Evolutionary conservation across 53 echinoderm and acorn worm species (phyloP).

Genomic region (Paracentrotus lividus): DNA sequence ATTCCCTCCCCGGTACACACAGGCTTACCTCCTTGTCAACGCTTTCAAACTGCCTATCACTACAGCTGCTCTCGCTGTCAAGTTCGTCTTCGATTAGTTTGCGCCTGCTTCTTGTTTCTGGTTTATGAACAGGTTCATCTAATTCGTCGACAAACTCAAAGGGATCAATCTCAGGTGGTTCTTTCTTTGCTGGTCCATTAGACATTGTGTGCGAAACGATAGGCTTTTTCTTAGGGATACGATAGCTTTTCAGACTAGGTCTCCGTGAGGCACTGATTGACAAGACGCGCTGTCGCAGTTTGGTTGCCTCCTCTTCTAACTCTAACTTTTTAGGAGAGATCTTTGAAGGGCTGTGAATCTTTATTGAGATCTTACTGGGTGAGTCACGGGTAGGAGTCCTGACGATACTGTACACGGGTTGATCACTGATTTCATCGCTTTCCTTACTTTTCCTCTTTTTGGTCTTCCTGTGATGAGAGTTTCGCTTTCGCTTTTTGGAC

Average conservation of each 20-base stretch:
- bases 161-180: constrained; percentile 46
- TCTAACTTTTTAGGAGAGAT: constrained; percentile 76
- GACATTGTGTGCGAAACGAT: constrained; percentile 56
- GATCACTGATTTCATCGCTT: constrained; percentile 4
- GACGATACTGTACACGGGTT: constrained; percentile 55
- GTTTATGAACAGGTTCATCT: constrained; percentile 62
- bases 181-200: constrained; percentile 36
- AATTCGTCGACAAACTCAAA: constrained; percentile 60
- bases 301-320: constrained; percentile 77
- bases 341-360: constrained; percentile 65
- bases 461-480: constrained; percentile 49
- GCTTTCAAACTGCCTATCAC: constrained; percentile 86
- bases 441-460: constrained; percentile 31
- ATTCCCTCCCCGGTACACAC: constrained; percentile 72
- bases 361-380: constrained; percentile 68
- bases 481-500: constrained; percentile 62
- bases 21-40: constrained; percentile 88
- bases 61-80: constrained; percentile 77
- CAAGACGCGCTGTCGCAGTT: constrained; percentile 72
- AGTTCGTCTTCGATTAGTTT: constrained; percentile 82
- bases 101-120: constrained; percentile 84
- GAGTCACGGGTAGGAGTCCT: constrained; percentile 67
- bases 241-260: constrained; percentile 77
- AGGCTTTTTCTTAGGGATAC: constrained; percentile 87
- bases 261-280: constrained; percentile 70